Base-by-base conservation (phyloP, 1,140 invertebrate species). In the Aricia agestis region DNA sequence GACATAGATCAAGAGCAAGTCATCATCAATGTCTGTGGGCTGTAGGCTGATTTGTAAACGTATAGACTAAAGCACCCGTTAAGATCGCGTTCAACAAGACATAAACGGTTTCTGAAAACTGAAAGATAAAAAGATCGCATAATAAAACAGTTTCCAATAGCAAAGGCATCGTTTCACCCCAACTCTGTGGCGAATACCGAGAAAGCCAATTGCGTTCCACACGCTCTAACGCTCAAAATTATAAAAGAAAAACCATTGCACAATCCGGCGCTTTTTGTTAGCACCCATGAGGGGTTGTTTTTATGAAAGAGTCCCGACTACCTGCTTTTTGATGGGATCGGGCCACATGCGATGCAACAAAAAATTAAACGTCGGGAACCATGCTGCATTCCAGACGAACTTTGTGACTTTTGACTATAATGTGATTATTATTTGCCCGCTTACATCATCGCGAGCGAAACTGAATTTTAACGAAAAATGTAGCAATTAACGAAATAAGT, bases 221-320 rank as follows among this genome's bases (percentile, higher is more conserved):
- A 59, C 58, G 58, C 58, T 59, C 58, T 59, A 17, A 59, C 45
- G 42, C 66, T 42, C 18, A 45, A 52, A 69, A 58, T 61, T 41
- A 70, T 69, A 78, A 70, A 78, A 58, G 68, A 52, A 69, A 58
- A 59, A 74, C 68, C 73, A 67, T 81, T 81, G 74, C 76, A 74
- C 72, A 82, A 79, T 69, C 69, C 72, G 61, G 45, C 71, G 69
- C 57, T 19, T 42, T 66, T 45, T 78, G 80, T 80, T 78, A 72
- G 71, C 76, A 66, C 6, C 59, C 63, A 45, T 52, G 58, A 58
- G 72, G 77, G 74, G 71, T 74, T 69, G 73, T 71, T 80, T 76
- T 76, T 76, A 65, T 76, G 72, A 65, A 76, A 76, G 74, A 66
- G 68, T 70, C 66, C 45, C 71, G 68, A 74, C 75, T 81, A 82